phyloP scores from a whole-genome alignment of 2,797 vertebrate species.

The Petrocephalus sullivani region DNA sequence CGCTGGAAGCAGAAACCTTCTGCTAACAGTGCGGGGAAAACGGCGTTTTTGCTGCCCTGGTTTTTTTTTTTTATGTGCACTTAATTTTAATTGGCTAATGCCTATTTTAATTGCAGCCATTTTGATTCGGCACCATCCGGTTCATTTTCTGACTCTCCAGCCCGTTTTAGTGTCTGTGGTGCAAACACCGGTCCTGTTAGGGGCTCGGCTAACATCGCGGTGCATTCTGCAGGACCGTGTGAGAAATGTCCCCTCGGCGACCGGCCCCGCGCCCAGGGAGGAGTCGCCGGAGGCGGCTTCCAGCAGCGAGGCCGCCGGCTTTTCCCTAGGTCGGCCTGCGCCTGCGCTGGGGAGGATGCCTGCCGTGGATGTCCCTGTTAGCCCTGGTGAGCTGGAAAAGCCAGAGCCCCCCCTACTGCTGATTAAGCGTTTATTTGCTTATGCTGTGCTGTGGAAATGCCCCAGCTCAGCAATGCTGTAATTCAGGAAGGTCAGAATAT shows the following conservation, averaged over 20 bases:
- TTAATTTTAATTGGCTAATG: neutral
- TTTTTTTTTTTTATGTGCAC: neutral
- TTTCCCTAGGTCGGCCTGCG: constrained; percentile 47
- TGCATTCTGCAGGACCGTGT: constrained; percentile 47
- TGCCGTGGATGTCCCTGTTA: constrained; percentile 32
- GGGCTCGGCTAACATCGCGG: neutral
- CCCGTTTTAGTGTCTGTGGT: neutral
- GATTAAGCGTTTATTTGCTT: neutral
- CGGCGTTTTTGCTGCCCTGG: neutral
- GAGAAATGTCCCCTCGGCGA: constrained; percentile 34
- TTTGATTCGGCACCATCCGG: no score
- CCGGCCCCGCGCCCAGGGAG: constrained; percentile 34
- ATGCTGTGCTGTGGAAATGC: neutral
- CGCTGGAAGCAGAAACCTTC: neutral
- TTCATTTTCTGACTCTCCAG: neutral
- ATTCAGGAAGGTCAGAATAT: neutral
- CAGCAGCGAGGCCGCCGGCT: constrained; percentile 38
- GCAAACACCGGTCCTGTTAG: neutral
- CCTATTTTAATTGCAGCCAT: neutral
- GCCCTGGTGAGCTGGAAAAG: constrained; percentile 58
- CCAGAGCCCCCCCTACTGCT: neutral
- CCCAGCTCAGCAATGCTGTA: neutral
- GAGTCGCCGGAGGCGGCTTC: constrained; percentile 27
- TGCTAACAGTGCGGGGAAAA: neutral
- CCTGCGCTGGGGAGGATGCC: constrained; percentile 20